A percentile compares a stretch with the other conserved stretches of the same genome.
These are phyloP conservation scores for Cynodonichthys magdalenae DNA, from an alignment of 2,797 vertebrate species.

Conservation along the genomic window DNA sequence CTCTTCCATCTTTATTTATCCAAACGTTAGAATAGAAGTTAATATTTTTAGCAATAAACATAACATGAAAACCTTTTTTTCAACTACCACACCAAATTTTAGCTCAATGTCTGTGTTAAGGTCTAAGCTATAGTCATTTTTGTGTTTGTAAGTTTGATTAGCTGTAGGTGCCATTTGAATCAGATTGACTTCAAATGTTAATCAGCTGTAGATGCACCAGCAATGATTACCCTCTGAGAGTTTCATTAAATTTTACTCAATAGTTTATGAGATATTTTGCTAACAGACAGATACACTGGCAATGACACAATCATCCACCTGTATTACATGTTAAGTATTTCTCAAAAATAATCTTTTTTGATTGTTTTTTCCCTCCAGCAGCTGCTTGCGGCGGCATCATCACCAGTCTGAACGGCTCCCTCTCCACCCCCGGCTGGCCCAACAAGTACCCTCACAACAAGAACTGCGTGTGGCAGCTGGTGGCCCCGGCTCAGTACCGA, in stretches of 20 bases:
- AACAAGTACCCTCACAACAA: conserved; percentile 97
- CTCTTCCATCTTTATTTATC: background rate
- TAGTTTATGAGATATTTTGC: too few species aligned
- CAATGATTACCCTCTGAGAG: too few species aligned
- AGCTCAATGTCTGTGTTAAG: too few species aligned
- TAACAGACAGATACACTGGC: too few species aligned
- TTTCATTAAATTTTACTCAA: too few species aligned
- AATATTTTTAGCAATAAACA: background rate
- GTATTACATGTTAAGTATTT: background rate
- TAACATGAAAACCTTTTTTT: background rate
- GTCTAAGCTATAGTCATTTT: too few species aligned
- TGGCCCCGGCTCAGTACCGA: conserved; percentile 94
- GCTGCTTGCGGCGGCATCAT: conserved; percentile 96
- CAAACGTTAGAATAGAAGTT: background rate
- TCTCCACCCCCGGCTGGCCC: conserved; percentile 95
- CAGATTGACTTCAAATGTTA: too few species aligned
- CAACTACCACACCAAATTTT: too few species aligned
- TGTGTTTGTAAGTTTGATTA: too few species aligned
- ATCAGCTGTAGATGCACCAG: too few species aligned
- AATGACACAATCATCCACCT: too few species aligned
- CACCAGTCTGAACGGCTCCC: conserved; percentile 94
- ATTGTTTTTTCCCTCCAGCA: conserved; percentile 72
- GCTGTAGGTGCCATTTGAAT: too few species aligned
- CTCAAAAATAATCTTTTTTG: conserved; percentile 29
- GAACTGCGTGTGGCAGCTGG: conserved; percentile 98